Evolutionary conservation across 2,797 vertebrate genomes (phyloP), one percentile per base, ranked within the genome.

Genomic region (Rhynchotus rufescens): DNA sequence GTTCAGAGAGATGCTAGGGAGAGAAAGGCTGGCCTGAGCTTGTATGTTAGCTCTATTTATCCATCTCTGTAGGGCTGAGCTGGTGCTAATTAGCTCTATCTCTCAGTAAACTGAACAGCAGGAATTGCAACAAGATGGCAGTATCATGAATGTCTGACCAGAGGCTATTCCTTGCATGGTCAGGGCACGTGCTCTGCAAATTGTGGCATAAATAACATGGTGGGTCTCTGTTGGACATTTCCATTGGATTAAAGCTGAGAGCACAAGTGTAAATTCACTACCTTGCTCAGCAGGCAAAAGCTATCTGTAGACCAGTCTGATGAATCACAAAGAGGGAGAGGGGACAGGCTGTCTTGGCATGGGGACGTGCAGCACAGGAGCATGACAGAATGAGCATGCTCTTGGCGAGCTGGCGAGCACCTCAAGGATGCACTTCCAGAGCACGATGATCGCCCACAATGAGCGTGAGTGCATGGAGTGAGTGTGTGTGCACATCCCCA

Each of bases 111-210:
- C 30, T 12, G 36, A 82, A 4, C 67, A 72, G 21, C 34, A 73
- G 78, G 45, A 66, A 40, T 42, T 21, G 10, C 10, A 57, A 7
- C 1, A 9, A 22, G 52, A 71, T 5, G 44, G 16, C 5, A 68
- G 25, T 0, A 0, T 3, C 42, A 45, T 9, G 14, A 20, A 51
- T 10, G 21, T n/a, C 42, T 73, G 40, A 12, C 23, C 7, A 40
- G 40, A 32, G 62, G 62, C 49, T 45, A 32, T 34, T 66, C 44
- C 38, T 15, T 22, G 30, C 17, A 19, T 10, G 4, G 3, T 8
- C 6, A 19, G 49, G 34, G 14, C 49, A 22, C 3, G 2, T 44
- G n/a, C 21, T 32, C 40, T 34, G 49, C 42, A 54, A 28, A 26
- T 23, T 13, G 11, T 15, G 30, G n/a, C 6, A 2, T 34, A 21